These are phyloP conservation scores for Nemotelus nigrinus DNA, from an alignment of 2,888 invertebrate genomes.

Conservation along the genomic window DNA sequence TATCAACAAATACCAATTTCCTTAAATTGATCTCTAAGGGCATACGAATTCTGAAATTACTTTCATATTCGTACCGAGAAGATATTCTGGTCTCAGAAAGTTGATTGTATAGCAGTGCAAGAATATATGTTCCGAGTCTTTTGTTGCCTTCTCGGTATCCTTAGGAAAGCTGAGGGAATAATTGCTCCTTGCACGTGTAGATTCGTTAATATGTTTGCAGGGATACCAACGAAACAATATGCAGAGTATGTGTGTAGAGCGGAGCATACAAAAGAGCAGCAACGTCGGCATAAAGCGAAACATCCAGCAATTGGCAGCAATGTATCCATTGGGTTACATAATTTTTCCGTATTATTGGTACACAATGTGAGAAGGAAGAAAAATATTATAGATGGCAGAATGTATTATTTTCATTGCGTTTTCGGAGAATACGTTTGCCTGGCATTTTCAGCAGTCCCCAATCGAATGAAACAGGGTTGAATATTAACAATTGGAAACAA, in stretches of 20 bases:
- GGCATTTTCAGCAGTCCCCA: no score
- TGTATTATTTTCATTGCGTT: background rate
- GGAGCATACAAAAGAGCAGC: background rate
- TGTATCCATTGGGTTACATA: slow-evolving; percentile 38
- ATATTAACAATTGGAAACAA: no score
- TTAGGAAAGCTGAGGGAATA: background rate
- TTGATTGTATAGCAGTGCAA: no score
- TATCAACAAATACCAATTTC: slow-evolving; percentile 45
- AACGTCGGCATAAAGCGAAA: slow-evolving; percentile 29
- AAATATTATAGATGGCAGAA: background rate
- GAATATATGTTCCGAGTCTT: no score
- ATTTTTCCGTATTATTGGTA: background rate
- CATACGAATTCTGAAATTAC: slow-evolving; percentile 28
- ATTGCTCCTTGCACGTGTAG: background rate
- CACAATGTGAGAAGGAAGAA: background rate
- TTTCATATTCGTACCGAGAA: slow-evolving; percentile 23
- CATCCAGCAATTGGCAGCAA: slow-evolving; percentile 37
- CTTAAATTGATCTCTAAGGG: slow-evolving; percentile 35
- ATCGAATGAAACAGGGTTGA: no score
- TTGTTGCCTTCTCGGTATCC: no score
- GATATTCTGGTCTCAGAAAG: background rate
- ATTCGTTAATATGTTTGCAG: no score
- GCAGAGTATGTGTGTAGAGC: no score
- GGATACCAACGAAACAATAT: no score
- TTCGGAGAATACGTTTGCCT: no score